Evolutionary conservation across 2,888 invertebrate species (phyloP).

Genomic region (Rhimphoctona megacephalus): DNA sequence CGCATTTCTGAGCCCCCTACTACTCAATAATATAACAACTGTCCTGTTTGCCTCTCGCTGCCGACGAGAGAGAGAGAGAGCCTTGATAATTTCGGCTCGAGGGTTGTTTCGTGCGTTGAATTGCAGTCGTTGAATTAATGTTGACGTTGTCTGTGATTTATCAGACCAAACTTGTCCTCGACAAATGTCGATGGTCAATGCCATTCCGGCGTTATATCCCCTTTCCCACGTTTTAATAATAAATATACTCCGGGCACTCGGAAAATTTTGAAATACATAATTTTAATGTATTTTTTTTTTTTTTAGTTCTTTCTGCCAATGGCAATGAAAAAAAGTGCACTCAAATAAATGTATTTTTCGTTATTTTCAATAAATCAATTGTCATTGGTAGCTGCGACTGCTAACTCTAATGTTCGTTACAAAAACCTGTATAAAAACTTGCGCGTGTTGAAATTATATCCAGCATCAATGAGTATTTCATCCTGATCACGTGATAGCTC

Average conservation of each 20-base stretch:
- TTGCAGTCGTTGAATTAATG: neutral
- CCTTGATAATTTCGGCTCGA: conserved; percentile 37
- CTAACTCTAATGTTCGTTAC: neutral
- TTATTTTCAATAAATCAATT: neutral
- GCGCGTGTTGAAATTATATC: too few relatives aligned
- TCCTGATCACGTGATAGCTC: too few relatives aligned
- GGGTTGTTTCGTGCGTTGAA: conserved; percentile 4
- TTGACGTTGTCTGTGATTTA: conserved; percentile 25
- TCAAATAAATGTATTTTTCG: neutral
- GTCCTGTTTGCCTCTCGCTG: conserved; percentile 21
- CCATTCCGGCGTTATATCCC: neutral
- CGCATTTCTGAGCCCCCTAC: conserved; percentile 34
- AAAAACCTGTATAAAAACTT: neutral
- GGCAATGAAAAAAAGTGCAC: neutral
- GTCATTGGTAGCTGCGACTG: neutral
- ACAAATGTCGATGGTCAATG: conserved; percentile 3
- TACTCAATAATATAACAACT: conserved; percentile 40
- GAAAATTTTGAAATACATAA: neutral
- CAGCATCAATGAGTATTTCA: too few relatives aligned
- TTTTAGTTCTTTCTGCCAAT: neutral
- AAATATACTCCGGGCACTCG: too few relatives aligned
- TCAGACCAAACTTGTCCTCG: conserved; percentile 11
- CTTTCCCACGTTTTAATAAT: neutral
- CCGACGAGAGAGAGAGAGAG: conserved; percentile 8
- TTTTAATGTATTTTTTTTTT: neutral